A percentile compares a stretch with the other conserved stretches of the same genome.
Evolutionary conservation across 2,113 vertebrate genomes (phyloP).

Genomic region (Azemiops feae): DNA sequence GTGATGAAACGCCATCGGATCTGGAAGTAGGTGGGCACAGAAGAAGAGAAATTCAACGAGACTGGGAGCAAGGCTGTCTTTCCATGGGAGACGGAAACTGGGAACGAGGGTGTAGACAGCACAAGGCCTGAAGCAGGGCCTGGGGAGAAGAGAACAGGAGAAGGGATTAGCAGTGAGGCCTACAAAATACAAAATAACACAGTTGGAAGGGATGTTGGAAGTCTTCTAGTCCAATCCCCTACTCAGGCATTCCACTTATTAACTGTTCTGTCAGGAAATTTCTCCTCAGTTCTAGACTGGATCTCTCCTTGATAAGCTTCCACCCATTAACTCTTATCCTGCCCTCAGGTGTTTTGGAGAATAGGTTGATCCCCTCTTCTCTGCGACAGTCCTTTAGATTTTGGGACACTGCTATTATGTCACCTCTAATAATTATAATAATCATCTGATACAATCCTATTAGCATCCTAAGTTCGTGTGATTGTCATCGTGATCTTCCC

Average conservation of each 20-base stretch:
- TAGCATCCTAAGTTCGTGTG: no score
- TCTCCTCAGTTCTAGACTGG: not conserved
- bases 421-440: no score
- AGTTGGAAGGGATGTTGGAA: no score
- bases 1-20: conserved; percentile 9
- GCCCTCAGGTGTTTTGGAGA: no score
- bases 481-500: no score
- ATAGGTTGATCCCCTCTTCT: no score
- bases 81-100: not conserved
- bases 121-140: not conserved
- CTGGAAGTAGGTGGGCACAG: conserved; percentile 7
- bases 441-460: no score
- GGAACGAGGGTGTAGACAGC: not conserved
- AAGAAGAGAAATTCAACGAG: not conserved
- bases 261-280: not conserved
- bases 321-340: not conserved
- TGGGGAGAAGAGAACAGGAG: not conserved
- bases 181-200: not conserved
- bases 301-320: not conserved
- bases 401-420: no score
- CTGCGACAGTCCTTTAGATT: no score
- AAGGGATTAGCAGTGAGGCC: not conserved
- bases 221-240: not conserved
- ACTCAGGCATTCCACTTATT: not conserved
- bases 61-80: not conserved